Conservation (phyloP, 2,888 invertebrate species). For the Cephus sareptanus region DNA sequence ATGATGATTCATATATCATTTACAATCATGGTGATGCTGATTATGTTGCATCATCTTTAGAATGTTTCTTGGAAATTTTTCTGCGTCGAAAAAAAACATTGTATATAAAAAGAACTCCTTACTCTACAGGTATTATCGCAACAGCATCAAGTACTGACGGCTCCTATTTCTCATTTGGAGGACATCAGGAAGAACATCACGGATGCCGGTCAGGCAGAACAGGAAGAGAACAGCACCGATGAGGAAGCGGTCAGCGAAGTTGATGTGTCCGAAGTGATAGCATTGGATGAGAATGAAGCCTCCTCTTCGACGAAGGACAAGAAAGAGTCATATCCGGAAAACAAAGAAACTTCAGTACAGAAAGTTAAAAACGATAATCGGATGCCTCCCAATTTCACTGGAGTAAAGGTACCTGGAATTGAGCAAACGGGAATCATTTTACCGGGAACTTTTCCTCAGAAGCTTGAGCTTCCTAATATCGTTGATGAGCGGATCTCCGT, state of each 20-base stretch:
- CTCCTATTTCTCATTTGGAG: constrained; percentile 37
- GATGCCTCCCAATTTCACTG: neutral
- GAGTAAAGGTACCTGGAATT: constrained; percentile 8
- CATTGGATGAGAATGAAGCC: neutral
- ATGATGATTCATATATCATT: no score
- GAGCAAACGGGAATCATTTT: neutral
- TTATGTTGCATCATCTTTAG: no score
- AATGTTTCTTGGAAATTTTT: no score
- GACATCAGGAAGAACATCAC: constrained; percentile 42
- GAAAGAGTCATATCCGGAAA: no score
- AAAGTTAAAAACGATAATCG: no score
- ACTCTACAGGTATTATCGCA: constrained; percentile 40
- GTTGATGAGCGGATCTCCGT: constrained; percentile 27
- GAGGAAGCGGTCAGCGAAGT: constrained; percentile 3
- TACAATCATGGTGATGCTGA: no score
- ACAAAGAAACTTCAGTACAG: no score
- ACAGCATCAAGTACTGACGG: constrained; percentile 40
- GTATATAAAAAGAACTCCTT: no score
- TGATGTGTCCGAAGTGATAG: constrained; percentile 10
- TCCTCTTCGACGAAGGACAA: no score
- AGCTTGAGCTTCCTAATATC: constrained; percentile 31
- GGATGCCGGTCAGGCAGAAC: constrained; percentile 20
- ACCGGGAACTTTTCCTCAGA: constrained; percentile 22
- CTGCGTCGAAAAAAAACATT: no score
- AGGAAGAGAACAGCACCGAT: constrained; percentile 12